These are phyloP conservation scores for Pseudorhombus dupliciocellatus DNA, from an alignment of 2,113 vertebrate species.

Conservation along the genomic window DNA sequence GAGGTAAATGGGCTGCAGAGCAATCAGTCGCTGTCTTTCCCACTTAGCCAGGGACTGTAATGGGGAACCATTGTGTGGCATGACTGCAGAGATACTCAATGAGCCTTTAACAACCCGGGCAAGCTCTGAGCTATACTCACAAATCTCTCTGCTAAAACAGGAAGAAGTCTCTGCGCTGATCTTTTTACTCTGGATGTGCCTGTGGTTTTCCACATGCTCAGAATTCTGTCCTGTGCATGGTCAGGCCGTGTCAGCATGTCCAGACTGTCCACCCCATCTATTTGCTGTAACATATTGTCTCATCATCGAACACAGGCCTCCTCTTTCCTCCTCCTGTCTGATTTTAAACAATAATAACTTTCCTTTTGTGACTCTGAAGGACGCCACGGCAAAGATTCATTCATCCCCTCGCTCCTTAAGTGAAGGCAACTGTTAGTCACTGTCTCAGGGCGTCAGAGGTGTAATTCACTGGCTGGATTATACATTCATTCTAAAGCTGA, in stretches of 20 bases:
- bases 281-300: no score
- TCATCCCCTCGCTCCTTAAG: constrained; percentile 34
- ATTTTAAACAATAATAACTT: constrained; percentile 37
- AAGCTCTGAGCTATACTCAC: constrained; percentile 12
- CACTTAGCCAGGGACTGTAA: constrained; percentile 60
- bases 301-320: no score
- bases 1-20: constrained; percentile 65
- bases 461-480: constrained; percentile 42
- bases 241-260: no score
- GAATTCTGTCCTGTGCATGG: no score
- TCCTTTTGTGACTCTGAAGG: constrained; percentile 41
- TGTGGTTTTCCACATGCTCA: no score
- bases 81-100: constrained; percentile 35
- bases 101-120: constrained; percentile 18
- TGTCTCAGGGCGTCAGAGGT: constrained; percentile 42
- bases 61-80: constrained; percentile 32
- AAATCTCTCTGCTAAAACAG: neutral
- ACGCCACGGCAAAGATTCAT: constrained; percentile 54
- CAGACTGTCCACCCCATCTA: no score
- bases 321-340: constrained; percentile 8
- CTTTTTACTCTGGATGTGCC: neutral
- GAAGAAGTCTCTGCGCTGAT: constrained; percentile 4
- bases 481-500: constrained; percentile 48
- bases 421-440: constrained; percentile 27
- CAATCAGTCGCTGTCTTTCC: constrained; percentile 76